Base-by-base conservation (phyloP, 53 echinoderm and acorn worm genomes). In the Patiria pectinifera region DNA sequence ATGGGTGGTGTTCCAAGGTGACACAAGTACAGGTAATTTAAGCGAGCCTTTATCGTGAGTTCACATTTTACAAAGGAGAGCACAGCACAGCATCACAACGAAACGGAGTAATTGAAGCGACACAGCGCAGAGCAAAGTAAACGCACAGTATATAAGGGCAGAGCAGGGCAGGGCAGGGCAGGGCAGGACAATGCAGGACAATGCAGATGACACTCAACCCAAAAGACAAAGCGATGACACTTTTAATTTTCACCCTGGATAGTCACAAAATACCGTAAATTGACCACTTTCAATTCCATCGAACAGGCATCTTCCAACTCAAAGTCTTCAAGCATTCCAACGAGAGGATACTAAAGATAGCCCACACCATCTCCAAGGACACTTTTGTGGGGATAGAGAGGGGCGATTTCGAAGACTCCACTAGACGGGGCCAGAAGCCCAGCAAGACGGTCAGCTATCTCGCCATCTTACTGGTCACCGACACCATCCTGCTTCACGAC, bases 311-410 rank as follows among this genome's bases (percentile, higher is more conserved):
- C 19, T 96, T 82, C 69, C 96, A 96, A 74, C 84, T 96, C 16
- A 94, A 96, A 62, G 69, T 96, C 58, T 96, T 84, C 96, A 96
- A 95, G 61, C 62, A 93, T 4, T 82, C 91, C 21, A 66, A 87
- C 4, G 96, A 96, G 85, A 70, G 87, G 84, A 91, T 95, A 18
- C 85, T 96, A 49, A 96, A 96, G 86, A 76, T 69, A 26, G 87
- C 96, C 8, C 93, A 92, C 86, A 96, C 95, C 7, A 49, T 96
- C 45, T 91, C 93, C 62, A 91, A 91, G 77, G 92, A 92, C 9
- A 93, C 69, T 13, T 96, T 93, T 49, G 96, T 92, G 1, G 96
- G 96, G 4, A 93, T 95, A 7, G 96, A 96, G 86, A 82, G 95
- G 66, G 96, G 96, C 21, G 83, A 83, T 15, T 62, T 93, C 25